These are phyloP conservation scores for Hypanus sabinus DNA, from an alignment of 2,113 vertebrate genomes.

Conservation along the genomic window DNA sequence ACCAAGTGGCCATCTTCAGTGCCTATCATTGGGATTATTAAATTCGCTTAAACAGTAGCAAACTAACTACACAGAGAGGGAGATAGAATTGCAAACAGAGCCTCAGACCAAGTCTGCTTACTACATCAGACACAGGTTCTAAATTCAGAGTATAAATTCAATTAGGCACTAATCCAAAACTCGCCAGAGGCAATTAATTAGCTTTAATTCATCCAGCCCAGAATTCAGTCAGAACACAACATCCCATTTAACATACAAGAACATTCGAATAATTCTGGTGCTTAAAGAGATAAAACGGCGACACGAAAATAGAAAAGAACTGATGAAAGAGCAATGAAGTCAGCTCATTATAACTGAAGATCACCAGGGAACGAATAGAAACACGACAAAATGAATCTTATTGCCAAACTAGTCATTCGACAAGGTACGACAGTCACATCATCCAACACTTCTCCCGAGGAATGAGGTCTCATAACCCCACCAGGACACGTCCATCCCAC, in stretches of 20 bases:
- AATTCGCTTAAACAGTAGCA: background rate
- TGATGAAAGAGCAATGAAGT: background rate
- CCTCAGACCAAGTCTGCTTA: background rate
- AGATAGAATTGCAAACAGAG: background rate
- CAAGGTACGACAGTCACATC: too few relatives aligned
- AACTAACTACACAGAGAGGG: background rate
- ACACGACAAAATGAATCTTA: too few relatives aligned
- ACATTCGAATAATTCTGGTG: background rate
- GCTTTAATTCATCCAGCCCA: background rate
- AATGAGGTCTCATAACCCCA: too few relatives aligned
- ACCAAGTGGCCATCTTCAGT: background rate
- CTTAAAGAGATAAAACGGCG: background rate
- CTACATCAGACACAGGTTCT: background rate
- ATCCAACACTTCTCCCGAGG: too few relatives aligned
- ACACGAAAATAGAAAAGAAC: background rate
- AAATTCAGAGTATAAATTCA: background rate
- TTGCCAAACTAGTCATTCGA: too few relatives aligned
- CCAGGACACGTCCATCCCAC: too few relatives aligned
- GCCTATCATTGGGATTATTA: background rate
- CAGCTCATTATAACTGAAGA: background rate
- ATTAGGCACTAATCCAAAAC: background rate
- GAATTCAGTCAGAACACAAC: background rate
- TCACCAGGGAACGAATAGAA: background rate
- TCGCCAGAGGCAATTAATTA: background rate
- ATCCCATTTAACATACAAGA: background rate